phyloP scores from a whole-genome alignment of 2,113 vertebrate genomes.

The Martes martes region DNA sequence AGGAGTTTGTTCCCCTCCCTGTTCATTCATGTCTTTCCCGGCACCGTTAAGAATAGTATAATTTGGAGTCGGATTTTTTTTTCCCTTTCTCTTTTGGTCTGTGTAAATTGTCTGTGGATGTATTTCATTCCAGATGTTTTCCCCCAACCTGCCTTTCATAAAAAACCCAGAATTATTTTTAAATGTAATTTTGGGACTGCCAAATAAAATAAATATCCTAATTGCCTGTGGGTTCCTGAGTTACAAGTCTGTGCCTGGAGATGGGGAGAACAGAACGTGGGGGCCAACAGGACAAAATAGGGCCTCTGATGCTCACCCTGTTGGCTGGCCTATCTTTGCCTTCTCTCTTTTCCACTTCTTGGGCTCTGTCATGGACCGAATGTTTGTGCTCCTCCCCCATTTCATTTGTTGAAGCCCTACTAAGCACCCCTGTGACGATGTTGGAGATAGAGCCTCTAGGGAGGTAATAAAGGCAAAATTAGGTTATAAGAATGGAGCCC shows the following conservation, averaged over 20 bases:
- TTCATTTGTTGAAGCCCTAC: neutral
- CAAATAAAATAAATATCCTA: constrained; percentile 55
- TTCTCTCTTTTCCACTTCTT: neutral
- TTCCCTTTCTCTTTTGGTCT: constrained; percentile 18
- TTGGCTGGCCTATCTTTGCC: no score
- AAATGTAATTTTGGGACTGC: constrained; percentile 56
- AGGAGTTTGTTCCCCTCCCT: constrained; percentile 4
- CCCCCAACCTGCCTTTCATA: constrained; percentile 24
- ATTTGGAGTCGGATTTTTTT: constrained; percentile 9
- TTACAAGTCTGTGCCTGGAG: neutral
- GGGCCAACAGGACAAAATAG: neutral
- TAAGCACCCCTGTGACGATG: neutral
- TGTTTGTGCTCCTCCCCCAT: neutral
- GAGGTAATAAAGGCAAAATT: neutral
- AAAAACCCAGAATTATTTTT: constrained; percentile 65
- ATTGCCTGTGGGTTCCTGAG: neutral
- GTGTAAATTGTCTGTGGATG: constrained; percentile 60
- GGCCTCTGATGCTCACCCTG: neutral
- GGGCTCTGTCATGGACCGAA: neutral
- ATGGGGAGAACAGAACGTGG: neutral
- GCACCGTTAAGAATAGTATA: constrained; percentile 45
- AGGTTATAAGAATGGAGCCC: neutral
- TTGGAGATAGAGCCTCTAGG: neutral
- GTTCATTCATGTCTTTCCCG: constrained; percentile 53
- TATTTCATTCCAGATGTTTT: constrained; percentile 52